Base-by-base conservation (phyloP, 2,113 vertebrate species). In the Lophochroa leadbeateri region DNA sequence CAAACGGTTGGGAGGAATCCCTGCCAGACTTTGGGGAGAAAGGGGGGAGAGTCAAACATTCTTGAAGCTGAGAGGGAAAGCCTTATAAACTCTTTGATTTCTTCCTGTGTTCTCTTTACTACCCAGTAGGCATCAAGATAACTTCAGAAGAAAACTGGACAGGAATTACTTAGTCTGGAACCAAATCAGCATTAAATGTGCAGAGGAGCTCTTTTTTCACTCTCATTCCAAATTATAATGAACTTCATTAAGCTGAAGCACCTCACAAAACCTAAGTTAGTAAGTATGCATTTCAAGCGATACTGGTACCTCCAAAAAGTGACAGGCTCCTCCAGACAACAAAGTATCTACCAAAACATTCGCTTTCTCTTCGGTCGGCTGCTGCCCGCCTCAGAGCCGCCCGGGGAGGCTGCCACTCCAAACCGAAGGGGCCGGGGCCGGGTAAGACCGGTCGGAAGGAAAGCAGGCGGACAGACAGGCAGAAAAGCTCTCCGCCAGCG, bases 281-380 rank as follows among this genome's bases (percentile, higher is more conserved):
- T 57, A 11, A 50, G 10, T 3, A 13, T 3, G 7, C 11, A 31
- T 39, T 74, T 19, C 67, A 29, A 53, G 7, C 64, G 50, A 35
- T 5, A 5, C 20, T 0, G 39, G 0, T 17, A 10, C 17, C 12
- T 21, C 46, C 52, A n/a, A 25, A 25, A n/a, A 35, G 11, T 1
- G 35, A n/a, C 17, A 2, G 0, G 11, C 15, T 61, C 21, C 43
- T 58, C 29, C 37, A 18, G 9, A 17, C n/a, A 60, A 8, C 15
- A 6, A 21, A 49, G 47, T 4, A 6, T 6, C 37, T 5, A 13
- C 39, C 31, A 25, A 24, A 39, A 12, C 12, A 18, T 1, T 1
- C 2, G 28, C 17, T 6, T 17, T 41, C 14, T 1, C n/a, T 8
- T 14, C 9, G 6, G 12, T 3, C 5, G 49, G 64, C 10, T 6